These are phyloP conservation scores for Microtus montanus DNA, from an alignment of 2,113 vertebrate species.

Conservation along the genomic window DNA sequence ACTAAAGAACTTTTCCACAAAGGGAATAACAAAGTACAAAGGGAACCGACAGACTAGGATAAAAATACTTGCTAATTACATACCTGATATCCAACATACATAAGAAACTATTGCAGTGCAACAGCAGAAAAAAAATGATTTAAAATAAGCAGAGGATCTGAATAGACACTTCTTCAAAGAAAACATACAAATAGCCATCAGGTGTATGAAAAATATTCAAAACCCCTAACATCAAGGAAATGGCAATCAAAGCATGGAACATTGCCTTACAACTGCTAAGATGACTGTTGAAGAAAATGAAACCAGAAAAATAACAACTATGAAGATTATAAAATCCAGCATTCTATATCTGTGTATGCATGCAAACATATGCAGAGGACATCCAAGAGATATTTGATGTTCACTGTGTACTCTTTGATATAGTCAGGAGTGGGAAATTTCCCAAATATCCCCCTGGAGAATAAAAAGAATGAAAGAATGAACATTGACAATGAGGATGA, in stretches of 20 bases:
- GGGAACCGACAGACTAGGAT: background rate
- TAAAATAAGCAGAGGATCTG: background rate
- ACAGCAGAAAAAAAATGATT: background rate
- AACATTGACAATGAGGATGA: background rate
- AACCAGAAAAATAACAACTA: background rate
- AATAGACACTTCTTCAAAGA: constrained; percentile 30
- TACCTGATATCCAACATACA: constrained; percentile 24
- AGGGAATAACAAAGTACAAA: background rate
- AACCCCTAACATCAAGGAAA: background rate
- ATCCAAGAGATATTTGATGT: background rate
- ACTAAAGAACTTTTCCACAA: background rate
- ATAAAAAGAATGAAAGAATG: background rate
- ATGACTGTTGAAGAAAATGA: background rate
- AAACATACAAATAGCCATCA: background rate
- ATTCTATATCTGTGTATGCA: background rate
- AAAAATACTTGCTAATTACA: constrained; percentile 46
- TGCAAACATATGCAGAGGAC: background rate
- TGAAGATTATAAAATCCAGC: background rate
- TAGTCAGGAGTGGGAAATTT: background rate
- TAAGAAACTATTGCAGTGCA: background rate
- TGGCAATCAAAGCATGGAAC: background rate
- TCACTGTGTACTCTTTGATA: background rate
- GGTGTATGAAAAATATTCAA: background rate
- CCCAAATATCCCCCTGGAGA: background rate
- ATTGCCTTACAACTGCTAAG: background rate